Evolutionary conservation across 2,113 vertebrate genomes (phyloP).

Genomic region (Barnardius zonarius): DNA sequence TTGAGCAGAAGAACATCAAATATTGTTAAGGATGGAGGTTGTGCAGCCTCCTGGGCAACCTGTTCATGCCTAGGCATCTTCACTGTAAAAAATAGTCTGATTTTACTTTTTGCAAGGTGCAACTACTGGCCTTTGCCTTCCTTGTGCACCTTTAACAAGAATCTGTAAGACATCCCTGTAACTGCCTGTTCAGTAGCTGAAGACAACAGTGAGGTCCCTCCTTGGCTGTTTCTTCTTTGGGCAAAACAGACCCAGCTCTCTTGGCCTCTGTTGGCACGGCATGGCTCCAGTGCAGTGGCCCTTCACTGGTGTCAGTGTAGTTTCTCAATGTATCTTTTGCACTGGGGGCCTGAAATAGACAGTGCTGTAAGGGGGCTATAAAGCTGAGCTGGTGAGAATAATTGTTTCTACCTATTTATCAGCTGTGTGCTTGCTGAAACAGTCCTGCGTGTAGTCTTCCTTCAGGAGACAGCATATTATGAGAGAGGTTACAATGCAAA

Average conservation of each 20-base stretch:
- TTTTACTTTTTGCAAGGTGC: neutral
- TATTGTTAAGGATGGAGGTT: neutral
- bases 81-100: neutral
- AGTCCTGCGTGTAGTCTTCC: neutral
- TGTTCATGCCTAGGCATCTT: neutral
- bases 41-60: neutral
- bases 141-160: neutral
- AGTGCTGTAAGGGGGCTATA: neutral
- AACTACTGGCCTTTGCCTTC: neutral
- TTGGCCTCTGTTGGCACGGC: neutral
- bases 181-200: rapidly evolving
- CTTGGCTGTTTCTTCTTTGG: neutral
- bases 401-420: rapidly evolving
- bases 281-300: rapidly evolving
- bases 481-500: neutral
- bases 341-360: neutral
- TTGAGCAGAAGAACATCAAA: neutral
- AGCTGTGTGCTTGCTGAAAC: neutral
- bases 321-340: neutral
- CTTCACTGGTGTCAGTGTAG: rapidly evolving
- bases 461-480: neutral
- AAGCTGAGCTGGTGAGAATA: neutral
- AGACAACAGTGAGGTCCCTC: neutral
- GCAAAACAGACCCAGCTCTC: rapidly evolving
- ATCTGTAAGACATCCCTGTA: neutral